Evolutionary conservation across 2,888 invertebrate genomes (phyloP).

Genomic region (Syrphus vitripennis): DNA sequence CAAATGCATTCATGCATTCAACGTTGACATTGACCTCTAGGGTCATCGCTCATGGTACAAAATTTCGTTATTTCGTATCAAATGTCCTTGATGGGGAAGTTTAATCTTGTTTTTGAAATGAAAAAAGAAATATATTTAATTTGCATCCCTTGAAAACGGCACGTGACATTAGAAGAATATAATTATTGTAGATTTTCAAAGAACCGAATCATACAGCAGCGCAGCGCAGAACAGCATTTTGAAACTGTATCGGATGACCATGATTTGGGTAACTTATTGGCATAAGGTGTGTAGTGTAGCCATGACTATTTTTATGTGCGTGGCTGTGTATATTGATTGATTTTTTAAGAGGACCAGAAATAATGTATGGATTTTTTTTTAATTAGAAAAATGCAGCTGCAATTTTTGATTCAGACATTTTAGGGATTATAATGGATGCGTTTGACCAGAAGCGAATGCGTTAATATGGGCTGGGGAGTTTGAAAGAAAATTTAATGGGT

Average conservation of each 20-base stretch:
- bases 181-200: slow-evolving; percentile 63
- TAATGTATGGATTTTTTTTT: slow-evolving; percentile 41
- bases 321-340: slow-evolving; percentile 40
- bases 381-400: slow-evolving; percentile 62
- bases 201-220: slow-evolving; percentile 22
- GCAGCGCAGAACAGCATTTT: too few relatives aligned
- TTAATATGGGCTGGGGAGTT: background rate
- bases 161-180: slow-evolving; percentile 60
- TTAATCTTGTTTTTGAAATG: slow-evolving; percentile 56
- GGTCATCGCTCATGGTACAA: slow-evolving; percentile 45
- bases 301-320: slow-evolving; percentile 19
- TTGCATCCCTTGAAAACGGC: slow-evolving; percentile 65
- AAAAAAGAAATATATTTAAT: slow-evolving; percentile 52
- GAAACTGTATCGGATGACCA: slow-evolving; percentile 69
- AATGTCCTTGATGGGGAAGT: slow-evolving; percentile 62
- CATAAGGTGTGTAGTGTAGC: slow-evolving; percentile 40
- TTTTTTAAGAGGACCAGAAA: slow-evolving; percentile 57
- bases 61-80: slow-evolving; percentile 46
- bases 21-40: slow-evolving; percentile 61
- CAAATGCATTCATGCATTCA: slow-evolving; percentile 62
- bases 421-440: slow-evolving; percentile 24
- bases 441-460: slow-evolving; percentile 53
- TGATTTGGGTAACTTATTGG: slow-evolving; percentile 46
- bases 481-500: slow-evolving; percentile 26
- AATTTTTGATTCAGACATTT: background rate